Evolutionary conservation across 1,140 invertebrate species (phyloP).

Genomic region (Formica selysi): DNA sequence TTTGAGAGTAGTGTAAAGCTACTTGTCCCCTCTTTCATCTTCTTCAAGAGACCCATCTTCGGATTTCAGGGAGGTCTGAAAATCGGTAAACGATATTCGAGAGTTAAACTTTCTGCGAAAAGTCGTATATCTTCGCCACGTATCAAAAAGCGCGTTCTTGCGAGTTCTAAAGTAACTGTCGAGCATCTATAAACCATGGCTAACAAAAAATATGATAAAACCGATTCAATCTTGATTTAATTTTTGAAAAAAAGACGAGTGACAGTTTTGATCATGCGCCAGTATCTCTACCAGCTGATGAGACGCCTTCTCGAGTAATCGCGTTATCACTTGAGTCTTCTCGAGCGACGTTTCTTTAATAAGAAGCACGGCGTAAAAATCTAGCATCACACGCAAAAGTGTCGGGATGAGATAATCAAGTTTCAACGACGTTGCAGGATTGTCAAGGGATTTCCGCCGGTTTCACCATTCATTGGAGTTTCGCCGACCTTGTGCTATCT

Average conservation of each 20-base stretch:
- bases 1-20: conserved; percentile 19
- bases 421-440: conserved; percentile 90
- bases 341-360: not conserved
- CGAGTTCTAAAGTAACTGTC: not conserved
- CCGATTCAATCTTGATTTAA: not conserved
- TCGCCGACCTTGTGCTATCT: conserved; percentile 98
- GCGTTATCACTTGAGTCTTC: not conserved
- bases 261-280: not conserved
- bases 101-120: not conserved
- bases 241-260: not conserved
- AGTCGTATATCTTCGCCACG: not conserved
- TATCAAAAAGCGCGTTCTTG: not conserved
- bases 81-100: not conserved
- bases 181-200: not conserved
- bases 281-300: not conserved
- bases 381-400: not conserved
- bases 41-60: not conserved
- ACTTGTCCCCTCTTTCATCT: conserved; percentile 16
- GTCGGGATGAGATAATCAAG: conserved; percentile 30
- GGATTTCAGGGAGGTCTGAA: not conserved
- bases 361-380: conserved; percentile 11
- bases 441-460: conserved; percentile 98
- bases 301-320: not conserved
- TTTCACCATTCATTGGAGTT: conserved; percentile 98
- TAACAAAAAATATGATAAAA: conserved; percentile 13